A percentile compares a stretch with the other conserved stretches of the same genome.
phyloP scores from a whole-genome alignment of 2,113 vertebrate species.

The Xyliphius kryptos region DNA sequence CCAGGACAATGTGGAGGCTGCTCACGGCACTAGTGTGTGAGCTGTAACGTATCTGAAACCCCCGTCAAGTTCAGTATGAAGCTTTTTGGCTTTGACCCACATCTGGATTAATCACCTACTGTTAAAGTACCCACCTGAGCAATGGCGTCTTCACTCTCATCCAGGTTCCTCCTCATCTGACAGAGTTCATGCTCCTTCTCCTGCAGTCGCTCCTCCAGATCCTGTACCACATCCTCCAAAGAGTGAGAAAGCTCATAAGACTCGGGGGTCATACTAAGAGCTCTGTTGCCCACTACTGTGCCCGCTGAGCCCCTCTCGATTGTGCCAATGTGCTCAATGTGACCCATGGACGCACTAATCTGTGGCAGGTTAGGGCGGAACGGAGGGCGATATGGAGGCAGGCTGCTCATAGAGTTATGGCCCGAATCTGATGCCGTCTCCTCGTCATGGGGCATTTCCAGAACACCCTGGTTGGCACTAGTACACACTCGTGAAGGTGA shows the following conservation, averaged over 20 bases:
- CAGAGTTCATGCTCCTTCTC: slow-evolving; percentile 84
- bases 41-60: no score
- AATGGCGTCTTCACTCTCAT: slow-evolving; percentile 82
- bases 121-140: slow-evolving; percentile 86
- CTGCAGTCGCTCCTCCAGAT: slow-evolving; percentile 80
- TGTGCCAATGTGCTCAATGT: slow-evolving; percentile 90
- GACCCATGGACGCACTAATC: slow-evolving; percentile 91
- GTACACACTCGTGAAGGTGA: slow-evolving; percentile 68
- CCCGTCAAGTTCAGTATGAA: no score
- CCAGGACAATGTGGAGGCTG: no score
- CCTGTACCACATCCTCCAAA: slow-evolving; percentile 77
- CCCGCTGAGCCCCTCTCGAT: slow-evolving; percentile 71
- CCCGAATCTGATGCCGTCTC: slow-evolving; percentile 77
- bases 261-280: slow-evolving; percentile 49
- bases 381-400: slow-evolving; percentile 75
- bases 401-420: slow-evolving; percentile 87
- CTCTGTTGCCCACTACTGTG: slow-evolving; percentile 50
- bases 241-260: slow-evolving; percentile 81
- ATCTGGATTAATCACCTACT: no score
- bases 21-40: no score
- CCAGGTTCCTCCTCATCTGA: slow-evolving; percentile 84
- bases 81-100: no score
- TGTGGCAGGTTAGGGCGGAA: slow-evolving; percentile 75
- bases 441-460: slow-evolving; percentile 74
- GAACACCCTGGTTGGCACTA: slow-evolving; percentile 52